Percentiles rank a stretch among this genome's conserved stretches.
These are phyloP conservation scores for Leptothorax acervorum DNA, from an alignment of 2,888 invertebrate genomes.

Conservation along the genomic window DNA sequence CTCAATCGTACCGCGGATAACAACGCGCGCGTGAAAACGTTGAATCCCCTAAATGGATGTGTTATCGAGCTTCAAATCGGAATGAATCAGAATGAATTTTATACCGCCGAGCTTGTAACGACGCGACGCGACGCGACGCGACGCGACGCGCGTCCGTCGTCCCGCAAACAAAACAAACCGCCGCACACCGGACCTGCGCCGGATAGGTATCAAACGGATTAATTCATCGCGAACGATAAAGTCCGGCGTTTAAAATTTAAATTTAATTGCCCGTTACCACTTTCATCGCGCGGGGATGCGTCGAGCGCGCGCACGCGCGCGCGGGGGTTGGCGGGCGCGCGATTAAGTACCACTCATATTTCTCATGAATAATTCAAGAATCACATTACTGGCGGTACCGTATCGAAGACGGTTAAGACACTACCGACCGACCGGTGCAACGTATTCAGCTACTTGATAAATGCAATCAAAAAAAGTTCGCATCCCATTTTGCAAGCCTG, in stretches of 20 bases:
- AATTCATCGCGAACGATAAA: constrained; percentile 47
- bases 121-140: background rate
- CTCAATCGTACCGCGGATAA: background rate
- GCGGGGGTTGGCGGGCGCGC: constrained; percentile 43
- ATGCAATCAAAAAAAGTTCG: constrained; percentile 29
- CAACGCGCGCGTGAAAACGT: constrained; percentile 13
- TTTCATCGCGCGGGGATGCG: constrained; percentile 43
- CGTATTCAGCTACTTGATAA: background rate
- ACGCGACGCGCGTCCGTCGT: background rate
- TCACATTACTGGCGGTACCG: constrained; percentile 47
- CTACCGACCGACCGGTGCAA: background rate
- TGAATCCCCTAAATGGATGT: background rate
- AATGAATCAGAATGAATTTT: constrained; percentile 29
- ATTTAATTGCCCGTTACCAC: constrained; percentile 67
- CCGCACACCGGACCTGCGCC: background rate
- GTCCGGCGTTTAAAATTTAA: constrained; percentile 64
- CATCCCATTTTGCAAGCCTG: constrained; percentile 11
- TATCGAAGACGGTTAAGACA: constrained; percentile 53
- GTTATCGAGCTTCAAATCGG: background rate
- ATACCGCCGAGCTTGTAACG: constrained; percentile 21
- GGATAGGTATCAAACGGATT: constrained; percentile 49
- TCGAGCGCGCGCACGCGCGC: constrained; percentile 55
- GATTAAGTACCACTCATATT: constrained; percentile 72
- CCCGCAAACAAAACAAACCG: constrained; percentile 42
- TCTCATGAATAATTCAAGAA: constrained; percentile 71